Conservation (phyloP, 2,797 vertebrate genomes). For the Melanotaenia trifasciata region DNA sequence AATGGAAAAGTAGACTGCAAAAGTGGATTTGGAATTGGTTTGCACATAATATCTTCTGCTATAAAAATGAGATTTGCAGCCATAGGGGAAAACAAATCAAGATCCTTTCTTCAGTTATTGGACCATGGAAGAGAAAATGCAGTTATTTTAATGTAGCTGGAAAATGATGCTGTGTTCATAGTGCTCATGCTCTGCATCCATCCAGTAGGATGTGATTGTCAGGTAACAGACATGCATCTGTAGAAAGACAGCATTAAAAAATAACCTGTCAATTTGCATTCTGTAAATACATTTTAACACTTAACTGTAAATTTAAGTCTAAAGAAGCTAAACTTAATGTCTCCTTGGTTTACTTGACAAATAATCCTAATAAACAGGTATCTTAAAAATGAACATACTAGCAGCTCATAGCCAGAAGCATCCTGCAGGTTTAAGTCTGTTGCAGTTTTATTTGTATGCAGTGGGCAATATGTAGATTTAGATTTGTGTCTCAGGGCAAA, state of each 20-base stretch:
- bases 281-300: slow-evolving; percentile 5
- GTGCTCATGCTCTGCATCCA: slow-evolving; percentile 53
- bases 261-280: slow-evolving; percentile 12
- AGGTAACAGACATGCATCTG: slow-evolving; percentile 40
- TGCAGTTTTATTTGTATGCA: slow-evolving; percentile 73
- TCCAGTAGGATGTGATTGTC: slow-evolving; percentile 53
- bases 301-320: slow-evolving; percentile 10
- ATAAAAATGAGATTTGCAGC: slow-evolving; percentile 82
- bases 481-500: slow-evolving; percentile 78
- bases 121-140: slow-evolving; percentile 81
- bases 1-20: slow-evolving; percentile 80
- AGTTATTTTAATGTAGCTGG: slow-evolving; percentile 78
- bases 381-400: slow-evolving; percentile 45
- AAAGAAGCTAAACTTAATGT: not conserved
- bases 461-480: slow-evolving; percentile 75
- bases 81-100: slow-evolving; percentile 81
- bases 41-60: slow-evolving; percentile 78
- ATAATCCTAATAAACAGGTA: slow-evolving; percentile 32
- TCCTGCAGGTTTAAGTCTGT: slow-evolving; percentile 56
- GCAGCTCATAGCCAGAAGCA: slow-evolving; percentile 37
- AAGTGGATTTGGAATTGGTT: slow-evolving; percentile 83
- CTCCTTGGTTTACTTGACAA: not conserved
- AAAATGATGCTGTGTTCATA: slow-evolving; percentile 66
- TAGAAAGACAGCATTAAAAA: slow-evolving; percentile 30
- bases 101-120: slow-evolving; percentile 81